A percentile compares a stretch with the other conserved stretches of the same genome.
Conservation (phyloP, 2,888 invertebrate species). For the Macrosoma leucophasiata region DNA sequence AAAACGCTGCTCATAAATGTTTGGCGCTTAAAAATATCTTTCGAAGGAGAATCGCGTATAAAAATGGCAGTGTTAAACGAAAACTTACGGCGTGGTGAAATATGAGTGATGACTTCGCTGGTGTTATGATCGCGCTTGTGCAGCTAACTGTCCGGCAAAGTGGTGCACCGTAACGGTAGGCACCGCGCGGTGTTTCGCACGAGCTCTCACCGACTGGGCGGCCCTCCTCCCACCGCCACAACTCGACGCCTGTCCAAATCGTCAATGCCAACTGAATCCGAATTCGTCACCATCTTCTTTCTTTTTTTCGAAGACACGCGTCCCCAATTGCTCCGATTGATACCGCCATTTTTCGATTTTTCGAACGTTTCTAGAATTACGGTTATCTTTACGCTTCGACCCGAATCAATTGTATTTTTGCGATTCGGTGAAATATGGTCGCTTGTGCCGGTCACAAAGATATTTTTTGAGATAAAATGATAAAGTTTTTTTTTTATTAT, state of each 20-base stretch:
- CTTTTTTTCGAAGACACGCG: constrained; percentile 34
- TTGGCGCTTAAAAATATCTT: too few relatives aligned
- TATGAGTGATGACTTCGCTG: too few relatives aligned
- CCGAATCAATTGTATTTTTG: too few relatives aligned
- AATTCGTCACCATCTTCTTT: constrained; percentile 40
- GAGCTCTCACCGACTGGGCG: constrained; percentile 32
- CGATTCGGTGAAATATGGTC: too few relatives aligned
- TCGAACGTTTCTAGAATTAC: constrained; percentile 28
- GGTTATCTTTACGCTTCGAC: constrained; percentile 28
- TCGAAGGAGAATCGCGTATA: too few relatives aligned
- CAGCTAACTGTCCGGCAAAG: constrained; percentile 49
- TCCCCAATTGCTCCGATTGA: constrained; percentile 26
- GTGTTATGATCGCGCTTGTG: too few relatives aligned
- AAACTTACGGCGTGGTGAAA: too few relatives aligned
- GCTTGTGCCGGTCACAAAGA: too few relatives aligned
- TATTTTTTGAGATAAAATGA: too few relatives aligned
- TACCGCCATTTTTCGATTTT: constrained; percentile 30
- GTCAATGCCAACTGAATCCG: constrained; percentile 42
- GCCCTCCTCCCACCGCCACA: constrained; percentile 31
- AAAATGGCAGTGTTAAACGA: too few relatives aligned
- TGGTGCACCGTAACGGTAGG: constrained; percentile 61
- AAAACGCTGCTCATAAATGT: too few relatives aligned
- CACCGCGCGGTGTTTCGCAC: constrained; percentile 47
- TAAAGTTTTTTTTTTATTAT: too few relatives aligned
- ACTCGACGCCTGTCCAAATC: constrained; percentile 38